Evolutionary conservation across 2,797 vertebrate genomes (phyloP).

Genomic region (Florisuga fusca): DNA sequence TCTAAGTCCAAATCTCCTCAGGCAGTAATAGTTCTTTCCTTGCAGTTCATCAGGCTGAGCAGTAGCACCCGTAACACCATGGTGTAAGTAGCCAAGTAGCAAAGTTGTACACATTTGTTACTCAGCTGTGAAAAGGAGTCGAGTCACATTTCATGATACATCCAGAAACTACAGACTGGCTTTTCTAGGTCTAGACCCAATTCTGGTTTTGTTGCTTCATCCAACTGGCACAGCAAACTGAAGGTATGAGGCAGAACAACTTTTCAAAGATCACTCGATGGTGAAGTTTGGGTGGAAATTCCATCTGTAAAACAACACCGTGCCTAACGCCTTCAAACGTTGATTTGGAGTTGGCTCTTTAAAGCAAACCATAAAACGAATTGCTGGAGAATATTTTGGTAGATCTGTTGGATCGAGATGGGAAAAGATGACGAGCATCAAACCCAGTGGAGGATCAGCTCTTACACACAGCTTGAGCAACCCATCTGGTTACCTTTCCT

Average conservation of each 20-base stretch:
- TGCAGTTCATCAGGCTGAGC: not conserved
- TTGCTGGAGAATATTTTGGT: fast-evolving
- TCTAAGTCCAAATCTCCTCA: not conserved
- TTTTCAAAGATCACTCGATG: not conserved
- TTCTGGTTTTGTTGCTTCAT: not conserved
- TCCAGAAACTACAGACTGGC: not conserved
- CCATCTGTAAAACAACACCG: not conserved
- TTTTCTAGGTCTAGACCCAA: not conserved
- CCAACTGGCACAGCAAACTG: not conserved
- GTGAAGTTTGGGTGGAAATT: not conserved
- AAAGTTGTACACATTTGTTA: not conserved
- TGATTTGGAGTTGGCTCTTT: not conserved
- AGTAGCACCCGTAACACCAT: not conserved
- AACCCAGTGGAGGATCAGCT: fast-evolving
- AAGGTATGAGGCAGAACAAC: fast-evolving
- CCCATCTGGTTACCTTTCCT: fast-evolving
- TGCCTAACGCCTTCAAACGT: no score
- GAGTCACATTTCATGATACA: fast-evolving
- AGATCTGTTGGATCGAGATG: not conserved
- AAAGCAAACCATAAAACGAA: not conserved
- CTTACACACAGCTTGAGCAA: fast-evolving
- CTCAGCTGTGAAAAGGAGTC: not conserved
- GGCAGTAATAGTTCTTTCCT: not conserved
- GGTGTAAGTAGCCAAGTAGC: not conserved
- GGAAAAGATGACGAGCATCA: fast-evolving